Evolutionary conservation across 2,797 vertebrate genomes (phyloP).

Genomic region (Eospalax fontanierii): DNA sequence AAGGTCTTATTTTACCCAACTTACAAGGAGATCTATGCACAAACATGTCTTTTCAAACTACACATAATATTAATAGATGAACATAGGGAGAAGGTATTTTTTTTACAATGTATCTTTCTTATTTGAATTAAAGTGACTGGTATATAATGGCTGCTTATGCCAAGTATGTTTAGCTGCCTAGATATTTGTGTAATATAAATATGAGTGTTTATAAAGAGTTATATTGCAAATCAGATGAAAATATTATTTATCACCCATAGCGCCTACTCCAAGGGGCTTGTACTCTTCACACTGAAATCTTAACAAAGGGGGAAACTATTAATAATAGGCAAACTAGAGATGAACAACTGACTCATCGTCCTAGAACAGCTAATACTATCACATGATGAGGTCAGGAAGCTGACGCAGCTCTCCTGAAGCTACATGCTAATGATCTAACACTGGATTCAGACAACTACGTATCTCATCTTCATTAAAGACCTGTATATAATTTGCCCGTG

Average conservation of each 20-base stretch:
- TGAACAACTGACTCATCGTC: too few species aligned
- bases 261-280: neutral
- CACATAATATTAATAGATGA: neutral
- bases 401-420: neutral
- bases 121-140: neutral
- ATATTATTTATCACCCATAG: neutral
- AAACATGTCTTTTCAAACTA: neutral
- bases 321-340: constrained; percentile 38
- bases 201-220: neutral
- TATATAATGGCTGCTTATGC: neutral
- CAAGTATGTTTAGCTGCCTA: neutral
- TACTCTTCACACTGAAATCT: constrained; percentile 15
- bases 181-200: neutral
- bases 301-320: neutral
- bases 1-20: neutral
- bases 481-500: neutral
- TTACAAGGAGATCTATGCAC: neutral
- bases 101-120: neutral
- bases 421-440: neutral
- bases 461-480: constrained; percentile 52
- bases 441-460: neutral
- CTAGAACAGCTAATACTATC: neutral
- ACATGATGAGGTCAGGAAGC: neutral
- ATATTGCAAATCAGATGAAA: neutral
- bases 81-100: neutral